Base-by-base conservation (phyloP, 1,140 invertebrate species). In the Diploscapter pachys region DNA sequence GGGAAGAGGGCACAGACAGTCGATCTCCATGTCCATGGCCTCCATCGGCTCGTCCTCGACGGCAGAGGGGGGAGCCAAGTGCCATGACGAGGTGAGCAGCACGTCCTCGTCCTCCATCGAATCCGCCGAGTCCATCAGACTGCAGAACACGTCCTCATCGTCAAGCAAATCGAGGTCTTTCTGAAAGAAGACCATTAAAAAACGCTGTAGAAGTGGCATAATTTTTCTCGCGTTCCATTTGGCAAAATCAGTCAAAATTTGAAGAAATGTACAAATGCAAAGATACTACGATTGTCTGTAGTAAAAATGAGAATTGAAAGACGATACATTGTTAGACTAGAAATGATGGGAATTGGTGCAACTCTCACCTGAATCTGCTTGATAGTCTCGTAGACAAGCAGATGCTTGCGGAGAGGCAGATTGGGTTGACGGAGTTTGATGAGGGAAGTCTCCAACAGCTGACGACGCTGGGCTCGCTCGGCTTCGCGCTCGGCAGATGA, bases 321-420 rank as follows among this genome's bases (percentile, higher is more conserved):
- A 72, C n/a, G 53, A 13, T 4, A 9, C 53, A 4, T 63, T 4
- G 4, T 8, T 69, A 62, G 50, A 59, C 5, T 55, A 9, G 63
- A 57, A 31, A 13, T 31, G n/a, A 31, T 31, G 5, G 13, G 8
- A 8, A 48, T n/a, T n/a, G 13, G 31, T n/a, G 4, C 4, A n/a
- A n/a, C 3, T 55, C 64, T 63, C 62, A 76, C 75, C 75, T 76
- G 75, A 53, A 76, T 62, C 11, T 55, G 57, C 70, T 76, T 76
- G 55, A 72, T 65, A 9, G 69, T 61, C 53, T 76, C 68, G 57
- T 66, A 76, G 13, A 76, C 63, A 55, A 76, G 63, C 49, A 76
- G 70, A 76, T 76, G 75, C 57, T 72, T 71, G n/a, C 75, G 69
- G 51, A 76, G 64, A 13, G 75, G 75, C 69, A 71, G 61, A 50